Base-by-base conservation (phyloP, 2,797 vertebrate species). In the Brachymystax lenok region DNA sequence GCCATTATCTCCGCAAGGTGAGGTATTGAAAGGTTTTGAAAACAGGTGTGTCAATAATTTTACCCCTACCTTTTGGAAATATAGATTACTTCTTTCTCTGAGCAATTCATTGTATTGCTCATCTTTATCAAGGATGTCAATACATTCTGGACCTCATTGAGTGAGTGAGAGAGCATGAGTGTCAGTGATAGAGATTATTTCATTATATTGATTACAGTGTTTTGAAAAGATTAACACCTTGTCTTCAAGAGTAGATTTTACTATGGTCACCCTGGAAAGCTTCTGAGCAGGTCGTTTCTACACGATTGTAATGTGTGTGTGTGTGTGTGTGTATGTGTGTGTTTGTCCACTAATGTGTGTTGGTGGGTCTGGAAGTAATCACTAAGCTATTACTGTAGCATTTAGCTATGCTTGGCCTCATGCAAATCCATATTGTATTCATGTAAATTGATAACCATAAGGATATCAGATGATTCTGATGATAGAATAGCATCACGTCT, bases 401-500 rank as follows among this genome's bases (percentile, higher is more conserved):
- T 63, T 27, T 63, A 63, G 59, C 8, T 63, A 21, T 21, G 27
- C 59, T 63, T 63, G 21, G 59, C 59, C 59, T 12, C 59, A 17
- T 1, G 19, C 3, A 63, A 63, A 63, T 63, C 59, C 24, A 63
- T 63, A 27, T 63, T 63, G 10, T 12, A 63, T 63, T 63, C 2
- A 24, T 63, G 21, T 63, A 24, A 63, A 24, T 21, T 63, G 59
- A 30, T 67, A 16, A 67, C 72, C 74, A 78, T 78, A 81, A 66
- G 82, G 54, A 79, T 14, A 51, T 82, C 85, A 76, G 73, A 75
- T 71, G 79, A 75, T 61, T 30, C 27, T 19, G 83, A 74, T 17
- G 74, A 84, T 88, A 87, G 82, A 88, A 83, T 80, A 86, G 80
- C 86, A 73, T 83, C 83, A 80, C 85, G 79, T 59, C 83, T 92